Evolutionary conservation across 2,888 invertebrate genomes (phyloP), one percentile per base, ranked within the genome.

Genomic region (Tupiocoris notatus): DNA sequence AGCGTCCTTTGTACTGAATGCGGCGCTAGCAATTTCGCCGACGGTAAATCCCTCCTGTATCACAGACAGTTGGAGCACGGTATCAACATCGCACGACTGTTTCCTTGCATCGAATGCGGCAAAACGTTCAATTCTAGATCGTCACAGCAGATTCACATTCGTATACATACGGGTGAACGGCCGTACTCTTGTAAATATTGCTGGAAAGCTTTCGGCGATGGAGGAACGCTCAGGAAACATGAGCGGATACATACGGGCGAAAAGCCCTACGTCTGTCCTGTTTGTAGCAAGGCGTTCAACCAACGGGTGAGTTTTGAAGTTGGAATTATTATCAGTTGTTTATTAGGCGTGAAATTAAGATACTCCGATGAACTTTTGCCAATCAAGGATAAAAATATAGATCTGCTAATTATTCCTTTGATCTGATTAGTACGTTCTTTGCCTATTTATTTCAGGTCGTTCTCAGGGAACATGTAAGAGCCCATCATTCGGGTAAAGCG

Each of bases 181-280:
- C 94, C 93, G 0, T 94, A 94, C 82, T 92, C 92, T 0, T 94
- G 94, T 82, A 88, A 92, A 9, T 94, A 91, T 84, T 94, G 94
- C 82, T 93, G 93, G 93, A 94, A 94, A 83, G 93, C 93, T 0
- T 94, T 94, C 83, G 94, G 94, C 0, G 94, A 94, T 83, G 94
- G 94, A 57, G 94, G 94, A 22, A 94, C 94, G 0, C 83, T 94
- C 62, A 85, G 94, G 39, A 94, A 94, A 82, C 94, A 94, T 82
- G 94, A 94, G 82, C 86, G 94, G 9, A 94, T 94, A 81, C 94
- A 94, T 81, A 94, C 94, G 0, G 88, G 91, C 22, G 92, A 93
- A 82, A 94, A 94, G 82, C 94, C 94, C 0, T 94, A 94, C 82
- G 93, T 92, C 7, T 94, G 94, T 82, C 92, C 93, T 0, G 93